Evolutionary conservation across 2,888 invertebrate species (phyloP).

Genomic region (Aphidoletes aphidimyza): DNA sequence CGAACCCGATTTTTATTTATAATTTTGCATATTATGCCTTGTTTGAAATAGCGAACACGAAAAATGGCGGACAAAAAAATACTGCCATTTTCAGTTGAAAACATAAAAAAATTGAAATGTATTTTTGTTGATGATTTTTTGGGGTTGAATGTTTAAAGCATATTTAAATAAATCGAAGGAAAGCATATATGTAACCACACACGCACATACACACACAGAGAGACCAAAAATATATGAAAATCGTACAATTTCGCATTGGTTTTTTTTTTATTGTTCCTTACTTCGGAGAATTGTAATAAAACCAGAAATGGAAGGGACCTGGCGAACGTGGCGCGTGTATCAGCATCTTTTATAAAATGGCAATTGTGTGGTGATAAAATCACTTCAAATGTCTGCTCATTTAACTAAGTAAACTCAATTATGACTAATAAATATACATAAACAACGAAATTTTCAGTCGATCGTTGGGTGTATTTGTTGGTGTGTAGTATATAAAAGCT

Average conservation of each 20-base stretch:
- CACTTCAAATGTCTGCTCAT: constrained; percentile 31
- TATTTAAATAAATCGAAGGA: constrained; percentile 37
- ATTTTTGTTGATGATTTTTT: background rate
- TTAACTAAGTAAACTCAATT: constrained; percentile 31
- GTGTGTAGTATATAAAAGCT: background rate
- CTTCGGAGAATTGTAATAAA: background rate
- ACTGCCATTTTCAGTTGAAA: background rate
- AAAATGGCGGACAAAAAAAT: background rate
- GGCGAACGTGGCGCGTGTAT: background rate
- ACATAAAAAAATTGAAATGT: constrained; percentile 16
- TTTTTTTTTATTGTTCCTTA: background rate
- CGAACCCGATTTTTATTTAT: background rate
- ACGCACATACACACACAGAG: background rate
- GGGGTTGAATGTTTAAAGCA: constrained; percentile 2
- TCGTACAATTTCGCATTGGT: background rate
- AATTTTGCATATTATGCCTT: background rate
- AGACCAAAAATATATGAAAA: background rate
- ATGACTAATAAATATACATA: constrained; percentile 13
- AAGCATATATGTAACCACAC: background rate
- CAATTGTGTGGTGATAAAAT: background rate
- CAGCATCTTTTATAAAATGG: background rate
- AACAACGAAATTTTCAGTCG: background rate
- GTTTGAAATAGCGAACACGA: background rate
- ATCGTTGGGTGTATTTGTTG: constrained; percentile 8
- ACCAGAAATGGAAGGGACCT: background rate